These are phyloP conservation scores for Brachyhypopomus occidentalis DNA, from an alignment of 2,113 vertebrate species.

Conservation along the genomic window DNA sequence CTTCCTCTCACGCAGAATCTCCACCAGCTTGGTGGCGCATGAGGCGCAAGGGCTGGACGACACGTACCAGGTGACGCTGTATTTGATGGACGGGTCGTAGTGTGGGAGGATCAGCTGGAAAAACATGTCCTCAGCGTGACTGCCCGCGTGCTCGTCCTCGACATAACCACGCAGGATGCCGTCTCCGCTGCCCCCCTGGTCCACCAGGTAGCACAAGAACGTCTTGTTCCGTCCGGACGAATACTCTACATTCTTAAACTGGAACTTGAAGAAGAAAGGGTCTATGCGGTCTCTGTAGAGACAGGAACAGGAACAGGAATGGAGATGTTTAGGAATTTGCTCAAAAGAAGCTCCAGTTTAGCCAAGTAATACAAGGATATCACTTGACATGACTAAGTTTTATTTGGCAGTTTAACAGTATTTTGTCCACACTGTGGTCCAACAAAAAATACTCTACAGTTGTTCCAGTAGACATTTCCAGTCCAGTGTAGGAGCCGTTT, in stretches of 20 bases:
- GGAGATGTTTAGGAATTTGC: no score
- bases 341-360: no score
- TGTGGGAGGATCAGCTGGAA: slow-evolving; percentile 80
- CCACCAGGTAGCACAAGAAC: slow-evolving; percentile 88
- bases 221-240: slow-evolving; percentile 97
- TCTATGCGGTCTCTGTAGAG: slow-evolving; percentile 83
- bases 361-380: no score
- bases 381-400: no score
- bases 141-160: slow-evolving; percentile 84
- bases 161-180: slow-evolving; percentile 80
- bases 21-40: slow-evolving; percentile 79
- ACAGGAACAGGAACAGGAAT: slow-evolving; percentile 21
- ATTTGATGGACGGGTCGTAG: slow-evolving; percentile 73
- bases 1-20: slow-evolving; percentile 74
- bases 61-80: slow-evolving; percentile 87
- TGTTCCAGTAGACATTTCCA: no score
- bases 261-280: slow-evolving; percentile 89
- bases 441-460: no score
- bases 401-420: no score
- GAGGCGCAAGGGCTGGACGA: slow-evolving; percentile 89
- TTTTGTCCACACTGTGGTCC: no score
- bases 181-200: slow-evolving; percentile 70
- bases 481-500: no score
- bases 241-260: slow-evolving; percentile 96
- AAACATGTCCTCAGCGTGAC: slow-evolving; percentile 89